Evolutionary conservation across 2,888 invertebrate species (phyloP), one percentile per base, ranked within the genome.

Genomic region (Chorisops tibialis): DNA sequence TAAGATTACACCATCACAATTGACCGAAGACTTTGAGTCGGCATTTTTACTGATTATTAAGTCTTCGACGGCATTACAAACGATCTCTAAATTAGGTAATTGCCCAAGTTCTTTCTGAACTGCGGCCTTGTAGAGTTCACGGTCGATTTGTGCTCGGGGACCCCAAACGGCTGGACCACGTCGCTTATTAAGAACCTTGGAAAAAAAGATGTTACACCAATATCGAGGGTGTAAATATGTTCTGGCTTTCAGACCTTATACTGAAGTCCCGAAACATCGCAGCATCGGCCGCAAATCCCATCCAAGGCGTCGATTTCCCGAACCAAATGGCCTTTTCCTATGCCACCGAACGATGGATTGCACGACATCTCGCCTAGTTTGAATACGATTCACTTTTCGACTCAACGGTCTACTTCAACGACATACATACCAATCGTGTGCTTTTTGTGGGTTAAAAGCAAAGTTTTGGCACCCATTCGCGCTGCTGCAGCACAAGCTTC

Each of bases 161-260:
- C 94, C 94, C 89, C 92, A 91, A 0, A 94, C 94, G 2, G 94
- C 94, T 9, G 93, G 92, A 0, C 94, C 94, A 74, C 89, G 90
- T 0, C 85, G 77, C 67, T 80, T 83, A 75, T 94, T 94, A n/a
- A 94, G 77, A 16, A 90, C 80, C 83, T 83, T 68, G 2, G 2
- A 9, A 4, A 48, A 48, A 18, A 4, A 48, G 9, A n/a, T 6
- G 11, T 19, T 19, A 48, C 19, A 35, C 6, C 19, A 48, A 48
- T 43, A 14, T 35, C 6, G 11, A 9, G 7, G 7, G 6, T 35
- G 11, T 11, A 6, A 35, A 9, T 35, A 35, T 35, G 11, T 35
- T 35, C 37, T 9, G 11, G 11, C 37, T 35, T 35, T 35, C 11
- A 65, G 67, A 86, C 82, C 78, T 87, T 90, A 72, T 91, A 93